Evolutionary conservation across 1,140 invertebrate species (phyloP), one percentile per base, ranked within the genome.

Genomic region (Cotesia vestalis): DNA sequence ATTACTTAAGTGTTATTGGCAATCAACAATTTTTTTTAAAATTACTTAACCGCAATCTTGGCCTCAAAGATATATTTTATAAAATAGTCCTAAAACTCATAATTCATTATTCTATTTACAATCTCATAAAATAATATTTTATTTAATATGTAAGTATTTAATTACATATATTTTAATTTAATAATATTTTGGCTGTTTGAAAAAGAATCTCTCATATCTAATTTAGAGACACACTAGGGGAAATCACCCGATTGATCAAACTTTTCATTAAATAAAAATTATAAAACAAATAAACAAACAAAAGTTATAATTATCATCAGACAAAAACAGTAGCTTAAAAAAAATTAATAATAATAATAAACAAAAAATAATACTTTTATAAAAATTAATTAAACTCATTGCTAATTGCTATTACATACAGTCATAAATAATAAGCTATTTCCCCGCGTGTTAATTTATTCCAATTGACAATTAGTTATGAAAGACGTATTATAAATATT

Each of bases 51-150:
- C 27, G 27, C 17, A 27, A 20, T 52, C 40, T 9, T 52, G 71
- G 64, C 64, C 51, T 63, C 36, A 68, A 46, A 57, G 69, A 76
- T 76, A 69, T 59, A 69, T 59, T 73, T 69, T 52, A 75, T 71
- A 74, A 68, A 74, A 77, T 74, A 70, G 73, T 71, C 67, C 75
- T 77, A 78, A 73, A 83, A 70, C 74, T 76, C 77, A 72, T 80
- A 84, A 80, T 75, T 76, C 77, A 72, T 80, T 83, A 80, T 80
- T 78, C 80, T 84, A 84, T 84, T 78, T 84, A 83, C 82, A 84
- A 68, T 79, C 77, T 82, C 80, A 79, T 83, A 83, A 84, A 84
- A 83, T 83, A 81, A 81, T 79, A 84, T 82, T 78, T 46, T 46
- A 9, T 46, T 46, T 46, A 46, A 46, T 46, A 46, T 8, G 40